Base-by-base conservation (phyloP, 2,888 invertebrate genomes). In the Dryadula phaetusa region DNA sequence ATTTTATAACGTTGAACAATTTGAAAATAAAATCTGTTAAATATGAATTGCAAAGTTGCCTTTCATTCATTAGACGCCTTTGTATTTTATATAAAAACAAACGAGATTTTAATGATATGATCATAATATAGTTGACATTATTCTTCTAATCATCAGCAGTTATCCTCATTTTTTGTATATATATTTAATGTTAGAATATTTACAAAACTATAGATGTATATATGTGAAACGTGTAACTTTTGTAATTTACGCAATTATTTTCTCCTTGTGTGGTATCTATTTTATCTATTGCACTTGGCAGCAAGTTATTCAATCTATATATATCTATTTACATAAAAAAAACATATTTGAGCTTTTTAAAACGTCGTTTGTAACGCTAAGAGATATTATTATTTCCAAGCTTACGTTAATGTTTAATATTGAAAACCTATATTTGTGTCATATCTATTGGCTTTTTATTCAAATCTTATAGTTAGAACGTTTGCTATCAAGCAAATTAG, bases 271-370 rank as follows among this genome's bases (percentile, higher is more conserved):
- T 61, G 60, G 22, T 61, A 53, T 32, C 28, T 66, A 18, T 66
- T 60, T 49, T 37, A 54, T 28, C 18, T 53, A 53, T 44, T 40
- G 52, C 66, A 61, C 61, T 32, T 44, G 53, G 61, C 66, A 66
- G 61, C 66, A 66, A 58, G 37, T 20, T 65, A 58, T 56, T 28
- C 54, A 34, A 16, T 32, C 22, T 46, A 54, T 64, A 22, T 54
- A 32, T 28, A 18, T 46, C 22, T 46, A 40, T n/a, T 40, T 40
- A 53, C 20, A 52, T 20, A 28, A 32, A 32, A 4, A 14, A 32
- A 52, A 18, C 4, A 32, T 16, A 3, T 49, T 1, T 28, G 0
- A 8, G 52, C 52, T 52, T 52, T 28, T 32, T 52, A 4, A 16
- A 52, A 18, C 52, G 8, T 28, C 16, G 5, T 28, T 16, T 32